Evolutionary conservation across 1,140 invertebrate species (phyloP).

Genomic region (Bombyx mandarina): DNA sequence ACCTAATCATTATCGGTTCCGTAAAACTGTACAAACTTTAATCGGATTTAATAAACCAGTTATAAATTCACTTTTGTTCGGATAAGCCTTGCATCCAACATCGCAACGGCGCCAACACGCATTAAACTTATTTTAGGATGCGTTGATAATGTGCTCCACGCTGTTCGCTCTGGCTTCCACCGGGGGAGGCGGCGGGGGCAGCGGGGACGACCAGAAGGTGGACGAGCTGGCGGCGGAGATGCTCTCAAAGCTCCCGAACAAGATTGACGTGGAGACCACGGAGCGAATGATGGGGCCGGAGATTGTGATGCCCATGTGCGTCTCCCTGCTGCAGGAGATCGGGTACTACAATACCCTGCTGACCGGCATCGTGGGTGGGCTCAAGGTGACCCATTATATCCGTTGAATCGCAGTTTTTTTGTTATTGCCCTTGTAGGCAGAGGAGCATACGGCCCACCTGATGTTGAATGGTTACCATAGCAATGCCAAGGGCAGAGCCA

Average conservation of each 20-base stretch:
- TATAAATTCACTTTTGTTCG: no score
- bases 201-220: conserved; percentile 81
- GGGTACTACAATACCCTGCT: conserved; percentile 71
- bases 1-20: no score
- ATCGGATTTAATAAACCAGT: no score
- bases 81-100: no score
- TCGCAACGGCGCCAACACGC: no score
- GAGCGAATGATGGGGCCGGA: conserved; percentile 79
- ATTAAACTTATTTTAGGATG: conserved; percentile 62
- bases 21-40: no score
- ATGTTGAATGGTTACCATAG: no score
- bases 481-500: no score
- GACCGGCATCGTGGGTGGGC: conserved; percentile 42
- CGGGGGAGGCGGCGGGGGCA: conserved; percentile 66
- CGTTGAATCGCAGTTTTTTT: neutral
- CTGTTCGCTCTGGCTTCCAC: conserved; percentile 85
- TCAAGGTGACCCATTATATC: conserved; percentile 28
- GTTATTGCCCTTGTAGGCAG: no score
- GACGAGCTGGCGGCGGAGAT: conserved; percentile 81
- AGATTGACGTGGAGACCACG: conserved; percentile 83
- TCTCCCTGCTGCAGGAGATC: conserved; percentile 87
- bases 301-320: conserved; percentile 80
- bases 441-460: no score
- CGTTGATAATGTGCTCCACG: conserved; percentile 83
- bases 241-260: conserved; percentile 76